Evolutionary conservation across 2,797 vertebrate genomes (phyloP).

Genomic region (Diglossa cyanea): DNA sequence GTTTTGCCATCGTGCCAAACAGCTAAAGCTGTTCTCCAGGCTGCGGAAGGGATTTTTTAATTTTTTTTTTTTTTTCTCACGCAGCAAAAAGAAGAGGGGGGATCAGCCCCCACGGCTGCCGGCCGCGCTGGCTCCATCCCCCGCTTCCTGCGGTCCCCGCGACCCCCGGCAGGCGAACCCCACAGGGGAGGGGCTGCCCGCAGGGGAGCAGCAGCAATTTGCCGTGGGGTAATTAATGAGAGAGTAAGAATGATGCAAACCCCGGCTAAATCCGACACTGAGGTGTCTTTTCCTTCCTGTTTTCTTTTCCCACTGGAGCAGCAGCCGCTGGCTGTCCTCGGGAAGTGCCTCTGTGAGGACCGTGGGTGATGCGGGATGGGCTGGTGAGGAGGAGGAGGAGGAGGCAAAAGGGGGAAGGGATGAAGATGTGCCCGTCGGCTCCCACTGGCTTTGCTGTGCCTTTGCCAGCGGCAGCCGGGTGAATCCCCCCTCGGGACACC

Average conservation of each 20-base stretch:
- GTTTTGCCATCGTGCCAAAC: not conserved
- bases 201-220: not conserved
- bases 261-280: not conserved
- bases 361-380: accelerated
- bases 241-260: not conserved
- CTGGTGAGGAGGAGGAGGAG: not conserved
- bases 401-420: not conserved
- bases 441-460: not conserved
- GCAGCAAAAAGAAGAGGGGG: not conserved
- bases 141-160: not conserved
- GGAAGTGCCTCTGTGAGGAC: accelerated
- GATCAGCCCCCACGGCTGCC: not conserved
- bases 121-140: not conserved
- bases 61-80: not conserved
- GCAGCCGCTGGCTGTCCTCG: accelerated
- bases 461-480: accelerated
- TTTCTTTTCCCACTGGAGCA: not conserved
- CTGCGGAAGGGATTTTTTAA: not conserved
- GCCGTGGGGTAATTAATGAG: accelerated
- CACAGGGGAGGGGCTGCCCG: not conserved
- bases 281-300: not conserved
- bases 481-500: not conserved
- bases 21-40: not conserved
- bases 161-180: not conserved
- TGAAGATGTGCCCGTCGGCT: accelerated